Evolutionary conservation across 1,140 invertebrate species (phyloP).

Genomic region (Drosophila sechellia): DNA sequence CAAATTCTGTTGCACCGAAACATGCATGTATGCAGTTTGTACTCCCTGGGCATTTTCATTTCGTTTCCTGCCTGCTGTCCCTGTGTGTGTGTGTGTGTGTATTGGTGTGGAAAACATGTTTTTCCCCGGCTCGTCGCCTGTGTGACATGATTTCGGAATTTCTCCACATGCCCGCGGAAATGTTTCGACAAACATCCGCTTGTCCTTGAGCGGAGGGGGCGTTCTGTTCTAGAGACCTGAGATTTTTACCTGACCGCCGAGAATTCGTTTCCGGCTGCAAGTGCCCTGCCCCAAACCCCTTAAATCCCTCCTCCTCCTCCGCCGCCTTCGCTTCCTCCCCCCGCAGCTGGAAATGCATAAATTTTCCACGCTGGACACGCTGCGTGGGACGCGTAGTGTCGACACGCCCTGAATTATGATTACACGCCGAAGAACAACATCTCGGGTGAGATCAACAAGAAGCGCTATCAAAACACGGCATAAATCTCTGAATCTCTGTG

Average conservation of each 20-base stretch:
- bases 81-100: neutral
- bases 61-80: constrained; percentile 47
- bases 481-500: constrained; percentile 43
- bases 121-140: constrained; percentile 13
- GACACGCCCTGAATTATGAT: constrained; percentile 77
- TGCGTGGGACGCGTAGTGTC: constrained; percentile 40
- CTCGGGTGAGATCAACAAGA: constrained; percentile 5
- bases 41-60: constrained; percentile 8
- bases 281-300: neutral
- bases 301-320: too few species aligned
- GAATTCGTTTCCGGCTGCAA: constrained; percentile 46
- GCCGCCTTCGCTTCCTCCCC: neutral
- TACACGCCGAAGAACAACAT: constrained; percentile 49
- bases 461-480: constrained; percentile 63
- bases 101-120: constrained; percentile 39
- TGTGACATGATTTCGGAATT: constrained; percentile 75
- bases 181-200: constrained; percentile 70
- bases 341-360: constrained; percentile 42
- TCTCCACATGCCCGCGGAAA: constrained; percentile 54
- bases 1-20: constrained; percentile 1
- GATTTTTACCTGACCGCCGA: constrained; percentile 51
- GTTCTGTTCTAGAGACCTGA: constrained; percentile 13
- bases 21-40: neutral
- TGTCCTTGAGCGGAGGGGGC: constrained; percentile 63
- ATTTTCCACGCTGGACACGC: constrained; percentile 62